Percentiles rank a stretch among this genome's conserved stretches.
Evolutionary conservation across 35 echinoderm and acorn worm genomes (phyloP).

Genomic region (Ophiothrix spiculata): DNA sequence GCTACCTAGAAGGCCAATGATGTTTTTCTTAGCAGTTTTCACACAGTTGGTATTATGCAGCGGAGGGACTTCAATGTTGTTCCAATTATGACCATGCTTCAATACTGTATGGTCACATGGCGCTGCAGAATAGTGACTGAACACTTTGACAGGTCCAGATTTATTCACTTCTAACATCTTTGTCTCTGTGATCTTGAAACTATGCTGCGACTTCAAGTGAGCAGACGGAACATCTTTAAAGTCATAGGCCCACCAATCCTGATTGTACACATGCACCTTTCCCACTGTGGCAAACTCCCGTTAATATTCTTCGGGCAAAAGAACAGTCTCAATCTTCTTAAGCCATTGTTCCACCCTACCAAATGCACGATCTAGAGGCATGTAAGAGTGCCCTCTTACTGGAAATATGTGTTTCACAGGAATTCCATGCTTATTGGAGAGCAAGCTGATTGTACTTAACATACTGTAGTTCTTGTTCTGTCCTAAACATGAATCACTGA

Average conservation of each 20-base stretch:
- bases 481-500: slow-evolving; percentile 57
- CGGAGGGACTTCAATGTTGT: not conserved
- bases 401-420: slow-evolving; percentile 8
- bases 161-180: slow-evolving; percentile 15
- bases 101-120: slow-evolving; percentile 2
- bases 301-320: slow-evolving; percentile 44
- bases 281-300: slow-evolving; percentile 30
- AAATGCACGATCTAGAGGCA: slow-evolving; percentile 48
- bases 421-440: slow-evolving; percentile 14
- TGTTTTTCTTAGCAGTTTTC: slow-evolving; percentile 26
- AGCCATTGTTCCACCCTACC: slow-evolving; percentile 39
- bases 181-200: slow-evolving; percentile 40
- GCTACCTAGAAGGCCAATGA: not conserved
- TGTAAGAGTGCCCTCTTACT: slow-evolving; percentile 40
- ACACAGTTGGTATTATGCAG: slow-evolving; percentile 27
- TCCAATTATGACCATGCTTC: slow-evolving; percentile 35
- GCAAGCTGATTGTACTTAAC: slow-evolving; percentile 21
- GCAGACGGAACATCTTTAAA: not conserved
- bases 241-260: slow-evolving; percentile 34
- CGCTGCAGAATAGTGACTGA: slow-evolving; percentile 7
- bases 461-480: slow-evolving; percentile 52
- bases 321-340: slow-evolving; percentile 30
- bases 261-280: slow-evolving; percentile 22
- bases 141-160: slow-evolving; percentile 23
- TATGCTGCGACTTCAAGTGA: not conserved